These are phyloP conservation scores for Drosophila gaucha DNA, from an alignment of 2,888 invertebrate species.

Conservation along the genomic window DNA sequence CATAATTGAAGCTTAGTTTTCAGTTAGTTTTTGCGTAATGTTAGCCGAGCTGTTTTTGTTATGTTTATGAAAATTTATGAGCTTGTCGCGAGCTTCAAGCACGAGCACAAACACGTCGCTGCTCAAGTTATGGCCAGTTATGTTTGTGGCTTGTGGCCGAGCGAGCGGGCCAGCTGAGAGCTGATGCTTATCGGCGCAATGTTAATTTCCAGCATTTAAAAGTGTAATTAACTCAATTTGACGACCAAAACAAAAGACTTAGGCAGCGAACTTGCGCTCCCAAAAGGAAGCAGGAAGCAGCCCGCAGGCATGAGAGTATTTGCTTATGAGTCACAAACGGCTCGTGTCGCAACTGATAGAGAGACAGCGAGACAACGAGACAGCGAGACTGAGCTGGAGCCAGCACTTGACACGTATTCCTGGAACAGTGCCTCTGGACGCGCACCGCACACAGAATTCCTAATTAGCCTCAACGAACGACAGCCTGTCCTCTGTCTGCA, in stretches of 20 bases:
- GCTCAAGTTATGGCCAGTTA: constrained; percentile 59
- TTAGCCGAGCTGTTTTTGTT: constrained; percentile 32
- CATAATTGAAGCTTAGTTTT: constrained; percentile 48
- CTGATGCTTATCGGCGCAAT: constrained; percentile 70
- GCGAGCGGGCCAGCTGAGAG: constrained; percentile 28
- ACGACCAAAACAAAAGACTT: constrained; percentile 75
- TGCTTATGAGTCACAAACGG: constrained; percentile 60
- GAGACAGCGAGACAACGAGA: background rate
- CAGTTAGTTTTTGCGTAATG: constrained; percentile 42
- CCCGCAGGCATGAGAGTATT: constrained; percentile 67
- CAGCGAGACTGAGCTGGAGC: constrained; percentile 17
- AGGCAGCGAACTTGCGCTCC: constrained; percentile 68
- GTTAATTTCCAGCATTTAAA: constrained; percentile 77
- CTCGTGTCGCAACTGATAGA: constrained; percentile 53
- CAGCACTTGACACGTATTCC: constrained; percentile 74
- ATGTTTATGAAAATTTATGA: constrained; percentile 76
- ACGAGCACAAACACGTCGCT: constrained; percentile 22
- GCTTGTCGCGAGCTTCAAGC: constrained; percentile 58
- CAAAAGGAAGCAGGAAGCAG: constrained; percentile 74
- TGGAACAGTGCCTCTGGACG: constrained; percentile 54
- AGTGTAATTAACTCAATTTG: constrained; percentile 79
- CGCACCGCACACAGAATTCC: constrained; percentile 63
- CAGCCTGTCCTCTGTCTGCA: constrained; percentile 4
- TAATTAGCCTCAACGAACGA: constrained; percentile 58
- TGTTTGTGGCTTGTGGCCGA: constrained; percentile 52